Conservation (phyloP, 2,113 vertebrate species). For the Datnioides undecimradiatus region DNA sequence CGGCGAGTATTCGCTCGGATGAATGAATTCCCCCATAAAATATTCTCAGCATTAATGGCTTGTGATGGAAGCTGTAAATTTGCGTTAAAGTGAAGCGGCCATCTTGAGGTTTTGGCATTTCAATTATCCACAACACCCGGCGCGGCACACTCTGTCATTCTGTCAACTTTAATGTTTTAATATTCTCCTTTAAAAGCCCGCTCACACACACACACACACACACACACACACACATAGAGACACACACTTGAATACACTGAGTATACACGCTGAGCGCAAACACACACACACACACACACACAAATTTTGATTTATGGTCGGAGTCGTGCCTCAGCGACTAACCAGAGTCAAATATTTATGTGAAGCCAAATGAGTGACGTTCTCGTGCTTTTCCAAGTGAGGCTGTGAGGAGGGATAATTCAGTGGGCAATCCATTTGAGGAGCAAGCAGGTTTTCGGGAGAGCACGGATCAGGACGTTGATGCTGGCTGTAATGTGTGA, state of each 20-base stretch:
- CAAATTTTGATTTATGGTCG: conserved; percentile 61
- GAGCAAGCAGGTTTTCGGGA: conserved; percentile 33
- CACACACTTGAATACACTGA: not conserved
- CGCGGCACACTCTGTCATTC: conserved; percentile 59
- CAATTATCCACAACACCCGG: conserved; percentile 70
- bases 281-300: no score
- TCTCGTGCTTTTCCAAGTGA: conserved; percentile 59
- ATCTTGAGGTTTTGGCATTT: conserved; percentile 73
- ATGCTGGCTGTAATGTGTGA: conserved; percentile 42
- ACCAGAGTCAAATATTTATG: conserved; percentile 68
- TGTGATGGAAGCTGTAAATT: conserved; percentile 68
- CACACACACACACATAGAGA: not conserved
- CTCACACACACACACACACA: conserved; percentile 43
- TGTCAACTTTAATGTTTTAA: conserved; percentile 75
- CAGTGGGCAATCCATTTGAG: conserved; percentile 38
- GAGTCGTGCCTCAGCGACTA: conserved; percentile 49
- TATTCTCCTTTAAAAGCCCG: conserved; percentile 62
- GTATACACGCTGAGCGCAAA: not conserved
- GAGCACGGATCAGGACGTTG: conserved; percentile 12
- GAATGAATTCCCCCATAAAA: conserved; percentile 56
- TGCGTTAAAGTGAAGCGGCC: conserved; percentile 58
- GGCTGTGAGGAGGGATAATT: conserved; percentile 61
- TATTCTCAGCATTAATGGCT: conserved; percentile 61
- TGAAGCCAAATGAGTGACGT: conserved; percentile 50
- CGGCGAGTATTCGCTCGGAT: conserved; percentile 33